Conservation (phyloP, 1,140 invertebrate genomes). For the Lycorma delicatula region DNA sequence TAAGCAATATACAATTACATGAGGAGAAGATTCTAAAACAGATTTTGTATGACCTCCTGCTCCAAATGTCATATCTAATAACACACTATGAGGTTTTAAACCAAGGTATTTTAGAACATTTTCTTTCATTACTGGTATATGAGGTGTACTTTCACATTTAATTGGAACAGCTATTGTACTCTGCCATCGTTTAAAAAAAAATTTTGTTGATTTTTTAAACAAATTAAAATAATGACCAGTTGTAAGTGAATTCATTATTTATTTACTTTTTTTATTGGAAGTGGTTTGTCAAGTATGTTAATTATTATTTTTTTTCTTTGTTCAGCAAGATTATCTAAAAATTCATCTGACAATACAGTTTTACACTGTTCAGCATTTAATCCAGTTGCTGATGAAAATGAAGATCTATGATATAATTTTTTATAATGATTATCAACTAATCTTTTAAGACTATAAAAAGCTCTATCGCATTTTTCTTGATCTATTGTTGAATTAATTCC, state of each 20-base stretch:
- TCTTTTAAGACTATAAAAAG: slow-evolving; percentile 58
- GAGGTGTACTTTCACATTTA: slow-evolving; percentile 32
- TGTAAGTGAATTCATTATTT: background rate
- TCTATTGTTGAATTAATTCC: slow-evolving; percentile 43
- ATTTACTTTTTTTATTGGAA: slow-evolving; percentile 1
- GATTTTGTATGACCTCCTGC: slow-evolving; percentile 74
- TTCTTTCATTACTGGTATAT: slow-evolving; percentile 61
- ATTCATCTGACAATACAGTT: slow-evolving; percentile 57
- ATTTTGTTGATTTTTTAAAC: background rate
- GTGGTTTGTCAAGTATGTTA: too few species aligned
- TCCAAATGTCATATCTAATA: slow-evolving; percentile 91
- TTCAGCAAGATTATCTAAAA: slow-evolving; percentile 40
- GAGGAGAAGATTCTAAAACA: slow-evolving; percentile 47
- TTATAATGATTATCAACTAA: slow-evolving; percentile 59
- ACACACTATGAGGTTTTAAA: slow-evolving; percentile 47
- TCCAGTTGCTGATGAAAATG: slow-evolving; percentile 54
- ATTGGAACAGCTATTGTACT: background rate
- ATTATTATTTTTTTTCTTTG: slow-evolving; percentile 14
- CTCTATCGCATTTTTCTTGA: slow-evolving; percentile 50
- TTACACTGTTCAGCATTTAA: slow-evolving; percentile 60
- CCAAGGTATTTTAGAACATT: slow-evolving; percentile 60
- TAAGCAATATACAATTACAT: slow-evolving; percentile 62
- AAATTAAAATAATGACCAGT: background rate
- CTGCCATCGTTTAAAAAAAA: background rate
- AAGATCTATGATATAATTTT: slow-evolving; percentile 50